A percentile compares a stretch with the other conserved stretches of the same genome.
Conservation (phyloP, 1,140 invertebrate genomes). For the Brachionus koreanus region DNA sequence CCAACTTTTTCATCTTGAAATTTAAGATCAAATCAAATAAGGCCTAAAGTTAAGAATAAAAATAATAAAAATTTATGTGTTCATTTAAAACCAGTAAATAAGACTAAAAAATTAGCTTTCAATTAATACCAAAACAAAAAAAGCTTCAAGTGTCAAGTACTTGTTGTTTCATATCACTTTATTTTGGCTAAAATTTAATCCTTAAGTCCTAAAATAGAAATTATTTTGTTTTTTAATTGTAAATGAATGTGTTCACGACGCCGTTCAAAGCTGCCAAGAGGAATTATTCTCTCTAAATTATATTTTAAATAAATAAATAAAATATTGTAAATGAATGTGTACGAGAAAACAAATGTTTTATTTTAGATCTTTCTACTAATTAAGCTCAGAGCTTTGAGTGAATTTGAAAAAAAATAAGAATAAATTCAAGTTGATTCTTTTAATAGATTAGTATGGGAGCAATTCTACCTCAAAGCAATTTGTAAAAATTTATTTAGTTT, state of each 20-base stretch:
- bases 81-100: background rate
- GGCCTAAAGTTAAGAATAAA: background rate
- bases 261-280: too few species aligned
- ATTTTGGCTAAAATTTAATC: background rate
- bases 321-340: background rate
- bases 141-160: background rate
- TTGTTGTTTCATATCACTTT: constrained; percentile 1
- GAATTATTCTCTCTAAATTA: too few species aligned
- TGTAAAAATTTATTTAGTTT: background rate
- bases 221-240: background rate
- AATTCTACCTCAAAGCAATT: background rate
- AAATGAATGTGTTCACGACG: background rate
- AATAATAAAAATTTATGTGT: background rate
- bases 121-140: constrained; percentile 4
- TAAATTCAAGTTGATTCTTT: background rate
- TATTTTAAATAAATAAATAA: too few species aligned
- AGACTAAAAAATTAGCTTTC: background rate
- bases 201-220: background rate
- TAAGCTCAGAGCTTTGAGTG: background rate
- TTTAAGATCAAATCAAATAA: background rate
- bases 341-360: background rate
- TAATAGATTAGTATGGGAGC: background rate
- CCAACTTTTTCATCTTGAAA: background rate
- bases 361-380: background rate
- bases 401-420: background rate